Evolutionary conservation across 2,888 invertebrate genomes (phyloP), one percentile per base, ranked within the genome.

Genomic region (Sphinx pinastri): DNA sequence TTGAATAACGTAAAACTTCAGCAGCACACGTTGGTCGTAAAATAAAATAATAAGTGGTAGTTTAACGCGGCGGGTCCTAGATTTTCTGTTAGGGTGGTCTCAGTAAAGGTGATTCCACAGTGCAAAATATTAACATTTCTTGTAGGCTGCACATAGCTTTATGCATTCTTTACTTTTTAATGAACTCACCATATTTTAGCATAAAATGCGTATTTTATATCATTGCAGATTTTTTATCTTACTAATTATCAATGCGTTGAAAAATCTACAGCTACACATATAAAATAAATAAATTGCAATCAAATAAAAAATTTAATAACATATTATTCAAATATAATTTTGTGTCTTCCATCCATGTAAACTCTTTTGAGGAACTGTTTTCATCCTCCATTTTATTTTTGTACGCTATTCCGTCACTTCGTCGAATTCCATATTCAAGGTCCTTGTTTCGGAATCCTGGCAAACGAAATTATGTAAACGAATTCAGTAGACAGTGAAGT

Each of bases 1-100:
- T 69, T 69, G 60, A 69, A 69, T 69, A 69, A 54, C 52, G 69
- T 63, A 80, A 79, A 77, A 79, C 77, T 80, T 79, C 80, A 77
- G 76, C 72, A 75, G 77, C 81, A 78, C 76, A 74, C 71, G 76
- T 54, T 72, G 77, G 71, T 74, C 80, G 77, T 82, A 80, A 83
- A 82, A 82, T 84, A 80, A 83, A 85, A 84, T 81, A 83, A 82
- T 85, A 84, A 82, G 79, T 77, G 76, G 75, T 79, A 74, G 77
- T 75, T 75, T 68, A 71, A 72, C 63, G 52, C 70, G 67, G 74
- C 69, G 71, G 80, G 74, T 76, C 71, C 75, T 71, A 73, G 67
- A 4, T 49, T 71, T 71, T 52, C 73, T 78, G 73, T 79, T 79
- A 77, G 80, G 79, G 81, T 79, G 81, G 80, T 81, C 81, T 74